Base-by-base conservation (phyloP, 2,113 vertebrate species). In the Semicossyphus pulcher region DNA sequence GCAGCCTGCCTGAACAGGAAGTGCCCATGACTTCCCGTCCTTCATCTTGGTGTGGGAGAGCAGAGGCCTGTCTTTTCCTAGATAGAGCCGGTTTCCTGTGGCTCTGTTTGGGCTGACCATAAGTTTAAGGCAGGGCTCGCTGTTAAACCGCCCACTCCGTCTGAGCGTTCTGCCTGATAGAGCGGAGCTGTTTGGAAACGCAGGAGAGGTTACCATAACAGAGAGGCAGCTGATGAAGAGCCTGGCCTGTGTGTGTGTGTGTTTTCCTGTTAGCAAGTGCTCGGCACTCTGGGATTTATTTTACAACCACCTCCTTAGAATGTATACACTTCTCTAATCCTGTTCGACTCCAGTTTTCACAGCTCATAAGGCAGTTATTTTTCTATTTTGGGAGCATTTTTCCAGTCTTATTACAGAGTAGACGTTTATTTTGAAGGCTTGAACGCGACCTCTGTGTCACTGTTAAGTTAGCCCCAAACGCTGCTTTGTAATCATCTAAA, bases 181-280 rank as follows among this genome's bases (percentile, higher is more conserved):
- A 87, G 78, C 69, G 28, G 62, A 58, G 31, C 73, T 90, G 90
- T 92, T 90, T 83, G 85, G 84, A 63, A 90, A 76, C 72, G 59
- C 71, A 65, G 51, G 67, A 52, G 87, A 88, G 77, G 87, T 92
- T 86, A 85, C 89, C 87, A 91, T 88, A 92, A 93, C 91, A 92
- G 63, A 86, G 66, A 60, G 52, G 41, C 49, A 41, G 68, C 72
- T 49, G 72, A 54, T 47, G 66, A 73, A 57, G 68, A 73, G 81
- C 44, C 60, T 49, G 61, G 57, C 7, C 41, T 34, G 75, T 65
- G 54, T 60, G 60, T 34, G 75, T 65, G 54, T 60, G 60, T 80
- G 58, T 82, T 84, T 88, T 86, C 81, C 85, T 88, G 58, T 87
- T 77, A 69, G 60, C 75, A 84, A 88, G 85, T 84, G 81, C 70